Evolutionary conservation across 2,113 vertebrate species (phyloP).

Genomic region (Cyprinodon brontotheroides): DNA sequence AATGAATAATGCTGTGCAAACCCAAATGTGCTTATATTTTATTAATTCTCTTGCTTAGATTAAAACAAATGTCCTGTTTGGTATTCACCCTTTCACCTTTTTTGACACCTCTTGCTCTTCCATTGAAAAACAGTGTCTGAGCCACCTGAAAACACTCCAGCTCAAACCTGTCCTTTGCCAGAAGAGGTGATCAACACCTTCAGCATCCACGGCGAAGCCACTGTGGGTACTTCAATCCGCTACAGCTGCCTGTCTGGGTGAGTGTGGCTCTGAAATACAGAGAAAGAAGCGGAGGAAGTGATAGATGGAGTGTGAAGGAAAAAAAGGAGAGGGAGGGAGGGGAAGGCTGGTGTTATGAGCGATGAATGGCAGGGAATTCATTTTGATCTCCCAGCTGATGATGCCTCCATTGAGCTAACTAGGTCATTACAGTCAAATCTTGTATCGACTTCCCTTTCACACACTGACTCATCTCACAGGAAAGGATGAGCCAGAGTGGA

Average conservation of each 20-base stretch:
- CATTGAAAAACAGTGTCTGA: slow-evolving; percentile 31
- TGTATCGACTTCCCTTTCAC: slow-evolving; percentile 63
- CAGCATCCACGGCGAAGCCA: slow-evolving; percentile 67
- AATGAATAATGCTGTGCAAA: background rate
- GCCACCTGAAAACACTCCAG: slow-evolving; percentile 13
- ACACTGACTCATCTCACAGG: slow-evolving; percentile 67
- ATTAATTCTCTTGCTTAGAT: background rate
- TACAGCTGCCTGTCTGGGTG: slow-evolving; percentile 81
- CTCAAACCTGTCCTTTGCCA: slow-evolving; percentile 69
- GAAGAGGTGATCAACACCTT: slow-evolving; percentile 66
- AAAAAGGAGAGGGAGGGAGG: slow-evolving; percentile 25
- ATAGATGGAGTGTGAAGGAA: slow-evolving; percentile 59
- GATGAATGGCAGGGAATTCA: slow-evolving; percentile 62
- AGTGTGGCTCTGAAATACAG: slow-evolving; percentile 57
- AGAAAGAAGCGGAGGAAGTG: slow-evolving; percentile 60
- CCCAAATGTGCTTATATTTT: background rate
- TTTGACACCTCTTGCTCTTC: background rate
- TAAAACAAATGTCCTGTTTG: background rate
- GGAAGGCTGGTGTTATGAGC: slow-evolving; percentile 41
- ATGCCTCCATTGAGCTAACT: slow-evolving; percentile 61
- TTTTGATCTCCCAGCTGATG: slow-evolving; percentile 64
- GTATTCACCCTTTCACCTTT: background rate
- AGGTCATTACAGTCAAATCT: slow-evolving; percentile 69
- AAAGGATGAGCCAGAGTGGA: slow-evolving; percentile 59
- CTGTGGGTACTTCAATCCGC: slow-evolving; percentile 67